Percentiles rank a stretch among this genome's conserved stretches.
These are phyloP conservation scores for Nycticorax nycticorax DNA, from an alignment of 2,113 vertebrate genomes.

Conservation along the genomic window DNA sequence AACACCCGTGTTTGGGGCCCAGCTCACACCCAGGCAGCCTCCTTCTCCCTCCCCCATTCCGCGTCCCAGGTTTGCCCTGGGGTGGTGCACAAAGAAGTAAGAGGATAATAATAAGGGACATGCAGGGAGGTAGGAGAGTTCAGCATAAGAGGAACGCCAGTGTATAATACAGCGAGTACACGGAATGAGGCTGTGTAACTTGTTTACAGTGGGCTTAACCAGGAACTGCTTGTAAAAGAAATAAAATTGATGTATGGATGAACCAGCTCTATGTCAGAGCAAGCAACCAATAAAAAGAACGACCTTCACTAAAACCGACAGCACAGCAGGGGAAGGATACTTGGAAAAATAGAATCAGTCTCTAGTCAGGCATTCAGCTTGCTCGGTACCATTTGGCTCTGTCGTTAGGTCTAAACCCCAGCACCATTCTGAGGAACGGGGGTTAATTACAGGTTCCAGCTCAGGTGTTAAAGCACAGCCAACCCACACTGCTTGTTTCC, in stretches of 20 bases:
- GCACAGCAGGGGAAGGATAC: neutral
- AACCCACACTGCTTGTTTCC: neutral
- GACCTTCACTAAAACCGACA: neutral
- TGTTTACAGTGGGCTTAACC: neutral
- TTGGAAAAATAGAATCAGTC: neutral
- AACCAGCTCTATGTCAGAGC: neutral
- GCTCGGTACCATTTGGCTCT: neutral
- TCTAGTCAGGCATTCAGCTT: neutral
- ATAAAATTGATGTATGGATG: neutral
- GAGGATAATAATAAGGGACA: neutral
- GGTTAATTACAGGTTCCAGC: neutral
- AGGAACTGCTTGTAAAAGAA: neutral
- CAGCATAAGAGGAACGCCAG: neutral
- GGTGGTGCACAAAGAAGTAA: neutral
- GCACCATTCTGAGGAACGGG: neutral
- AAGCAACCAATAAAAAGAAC: neutral
- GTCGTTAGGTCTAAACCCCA: neutral
- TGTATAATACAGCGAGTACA: neutral
- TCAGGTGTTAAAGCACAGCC: neutral
- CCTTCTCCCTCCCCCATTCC: neutral
- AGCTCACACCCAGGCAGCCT: neutral
- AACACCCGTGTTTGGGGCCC: neutral
- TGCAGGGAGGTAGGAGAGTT: neutral
- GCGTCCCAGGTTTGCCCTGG: neutral
- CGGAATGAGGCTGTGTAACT: neutral